Conservation (phyloP, 64 coral and sea anemone genomes). For the Dendrophyllia cribrosa region DNA sequence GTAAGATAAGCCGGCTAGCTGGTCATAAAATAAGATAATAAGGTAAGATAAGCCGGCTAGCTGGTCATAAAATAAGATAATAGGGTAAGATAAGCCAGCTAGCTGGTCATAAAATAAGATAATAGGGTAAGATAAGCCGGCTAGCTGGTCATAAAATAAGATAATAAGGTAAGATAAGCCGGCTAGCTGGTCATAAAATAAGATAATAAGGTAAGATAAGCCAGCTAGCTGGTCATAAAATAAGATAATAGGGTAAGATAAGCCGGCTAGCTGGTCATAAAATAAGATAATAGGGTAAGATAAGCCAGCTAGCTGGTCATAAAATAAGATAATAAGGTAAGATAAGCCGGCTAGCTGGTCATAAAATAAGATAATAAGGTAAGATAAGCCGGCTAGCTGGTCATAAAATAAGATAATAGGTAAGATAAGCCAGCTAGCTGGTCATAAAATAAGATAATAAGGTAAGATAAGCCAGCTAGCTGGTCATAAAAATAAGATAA, state of each 20-base stretch:
- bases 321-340: no score
- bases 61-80: no score
- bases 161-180: no score
- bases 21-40: constrained; percentile 74
- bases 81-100: no score
- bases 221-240: not conserved
- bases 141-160: not conserved
- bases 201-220: constrained; percentile 83
- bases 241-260: no score
- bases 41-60: constrained; percentile 24
- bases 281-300: constrained; percentile 91
- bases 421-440: no score
- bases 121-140: constrained; percentile 65
- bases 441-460: constrained; percentile 79
- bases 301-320: not conserved
- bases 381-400: not conserved
- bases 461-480: constrained; percentile 10
- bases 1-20: no score
- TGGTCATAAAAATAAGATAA: no score
- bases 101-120: constrained; percentile 1
- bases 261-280: no score
- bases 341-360: no score
- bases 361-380: constrained; percentile 94
- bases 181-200: no score
- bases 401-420: no score